phyloP scores from a whole-genome alignment of 1,140 invertebrate species.

The Drosophila kurseongensis region DNA sequence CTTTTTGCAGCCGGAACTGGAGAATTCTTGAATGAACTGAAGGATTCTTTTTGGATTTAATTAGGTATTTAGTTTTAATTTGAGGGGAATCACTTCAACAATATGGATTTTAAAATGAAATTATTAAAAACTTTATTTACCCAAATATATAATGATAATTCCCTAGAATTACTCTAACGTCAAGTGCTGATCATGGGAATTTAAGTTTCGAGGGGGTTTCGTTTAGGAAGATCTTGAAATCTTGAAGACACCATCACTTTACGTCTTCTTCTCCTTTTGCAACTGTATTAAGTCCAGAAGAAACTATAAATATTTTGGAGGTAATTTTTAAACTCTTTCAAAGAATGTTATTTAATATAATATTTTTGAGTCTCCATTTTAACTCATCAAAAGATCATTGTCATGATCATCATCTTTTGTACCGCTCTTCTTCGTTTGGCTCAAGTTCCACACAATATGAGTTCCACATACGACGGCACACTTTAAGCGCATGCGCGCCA shows the following conservation, averaged over 20 bases:
- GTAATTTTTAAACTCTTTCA: too few relatives aligned
- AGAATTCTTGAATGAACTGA: background rate
- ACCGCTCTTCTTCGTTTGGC: background rate
- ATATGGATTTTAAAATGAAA: background rate
- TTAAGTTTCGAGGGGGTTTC: too few relatives aligned
- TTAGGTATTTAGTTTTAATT: background rate
- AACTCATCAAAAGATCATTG: background rate
- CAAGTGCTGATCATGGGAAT: too few relatives aligned
- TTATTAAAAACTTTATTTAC: background rate
- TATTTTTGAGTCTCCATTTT: background rate
- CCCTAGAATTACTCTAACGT: too few relatives aligned
- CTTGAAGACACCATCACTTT: too few relatives aligned
- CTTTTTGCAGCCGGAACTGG: constrained; percentile 8
- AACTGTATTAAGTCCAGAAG: too few relatives aligned
- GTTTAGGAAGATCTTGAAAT: too few relatives aligned
- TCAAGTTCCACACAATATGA: constrained; percentile 29
- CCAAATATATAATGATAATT: too few relatives aligned
- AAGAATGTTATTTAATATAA: too few relatives aligned
- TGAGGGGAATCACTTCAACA: background rate
- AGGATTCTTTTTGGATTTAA: background rate
- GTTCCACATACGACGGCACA: constrained; percentile 51
- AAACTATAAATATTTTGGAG: too few relatives aligned
- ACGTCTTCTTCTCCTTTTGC: too few relatives aligned
- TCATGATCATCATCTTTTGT: background rate
- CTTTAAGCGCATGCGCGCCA: constrained; percentile 60